Conservation (phyloP, 2,113 vertebrate genomes). For the Ameiurus melas region DNA sequence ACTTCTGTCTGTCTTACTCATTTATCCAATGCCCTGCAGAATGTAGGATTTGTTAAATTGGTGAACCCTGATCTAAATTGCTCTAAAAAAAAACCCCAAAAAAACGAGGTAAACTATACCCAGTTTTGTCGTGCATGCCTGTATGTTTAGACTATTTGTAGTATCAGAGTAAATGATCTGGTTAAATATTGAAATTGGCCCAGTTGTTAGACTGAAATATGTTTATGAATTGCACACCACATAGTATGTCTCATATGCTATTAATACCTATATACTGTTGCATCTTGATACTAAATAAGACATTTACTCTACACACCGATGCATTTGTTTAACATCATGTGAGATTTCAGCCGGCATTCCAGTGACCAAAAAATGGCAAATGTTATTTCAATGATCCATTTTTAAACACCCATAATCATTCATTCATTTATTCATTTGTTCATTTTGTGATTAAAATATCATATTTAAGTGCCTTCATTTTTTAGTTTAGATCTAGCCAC, state of each 20-base stretch:
- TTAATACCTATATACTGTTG: background rate
- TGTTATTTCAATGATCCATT: background rate
- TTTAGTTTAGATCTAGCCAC: constrained; percentile 57
- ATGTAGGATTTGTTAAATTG: constrained; percentile 20
- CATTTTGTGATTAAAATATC: constrained; percentile 51
- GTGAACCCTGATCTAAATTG: constrained; percentile 13
- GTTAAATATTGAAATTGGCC: constrained; percentile 26
- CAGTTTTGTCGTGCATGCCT: background rate
- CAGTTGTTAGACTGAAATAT: constrained; percentile 3
- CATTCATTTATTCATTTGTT: background rate
- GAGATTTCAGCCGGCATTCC: constrained; percentile 62
- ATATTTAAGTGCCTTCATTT: constrained; percentile 60
- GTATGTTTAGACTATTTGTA: constrained; percentile 25
- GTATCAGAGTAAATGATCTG: constrained; percentile 25
- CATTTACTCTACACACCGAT: constrained; percentile 4
- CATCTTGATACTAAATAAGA: background rate
- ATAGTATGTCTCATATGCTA: constrained; percentile 17
- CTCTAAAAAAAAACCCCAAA: background rate
- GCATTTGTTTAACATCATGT: constrained; percentile 38
- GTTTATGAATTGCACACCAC: background rate
- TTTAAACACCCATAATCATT: background rate
- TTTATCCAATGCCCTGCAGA: background rate
- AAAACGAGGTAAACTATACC: background rate
- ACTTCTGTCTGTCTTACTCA: background rate
- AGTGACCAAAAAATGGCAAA: constrained; percentile 44